Evolutionary conservation across 2,797 vertebrate species (phyloP), one percentile per base, ranked within the genome.

Genomic region (Holocentrus rufus): DNA sequence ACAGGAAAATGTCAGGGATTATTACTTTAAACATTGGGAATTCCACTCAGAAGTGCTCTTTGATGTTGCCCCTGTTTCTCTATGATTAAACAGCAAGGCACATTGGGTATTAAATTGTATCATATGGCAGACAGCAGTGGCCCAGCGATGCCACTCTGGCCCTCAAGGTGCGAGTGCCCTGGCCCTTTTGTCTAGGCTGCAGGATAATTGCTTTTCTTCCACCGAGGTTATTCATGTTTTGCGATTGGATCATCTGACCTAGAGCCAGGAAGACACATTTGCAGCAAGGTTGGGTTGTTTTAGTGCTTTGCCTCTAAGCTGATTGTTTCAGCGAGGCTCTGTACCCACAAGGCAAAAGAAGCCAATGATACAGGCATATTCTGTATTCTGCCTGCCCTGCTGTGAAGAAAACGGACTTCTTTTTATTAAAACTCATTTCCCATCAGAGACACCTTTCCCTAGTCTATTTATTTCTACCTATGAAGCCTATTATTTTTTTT

Each of bases 141-240:
- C 77, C 42, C 39, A 3, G n/a, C 44, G n/a, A 69, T 62, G 75
- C 80, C 72, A 68, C 60, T 71, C 49, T 77, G 59, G 75, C 74
- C 83, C 70, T 44, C 47, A 68, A 77, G 74, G 79, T 76, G 77
- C 77, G 31, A 13, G 66, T 72, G 72, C 64, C 77, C 60, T 42
- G 66, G 77, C 72, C 80, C 72, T 64, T 81, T 79, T 82, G 84
- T 85, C 81, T 72, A 34, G 54, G 69, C 80, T 82, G 74, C 76
- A 65, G 85, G 82, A 84, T 90, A 90, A 91, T 90, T 87, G 87
- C 84, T 91, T 91, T 89, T 77, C 82, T 27, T 74, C 79, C 67
- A 23, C 69, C 27, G 71, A 73, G 83, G 81, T 85, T 89, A 86
- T 88, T 83, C 84, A 81, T 88, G 87, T 85, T 83, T 58, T 81